Evolutionary conservation across 2,797 vertebrate genomes (phyloP), one percentile per base, ranked within the genome.

Genomic region (Galagoides demidoff): DNA sequence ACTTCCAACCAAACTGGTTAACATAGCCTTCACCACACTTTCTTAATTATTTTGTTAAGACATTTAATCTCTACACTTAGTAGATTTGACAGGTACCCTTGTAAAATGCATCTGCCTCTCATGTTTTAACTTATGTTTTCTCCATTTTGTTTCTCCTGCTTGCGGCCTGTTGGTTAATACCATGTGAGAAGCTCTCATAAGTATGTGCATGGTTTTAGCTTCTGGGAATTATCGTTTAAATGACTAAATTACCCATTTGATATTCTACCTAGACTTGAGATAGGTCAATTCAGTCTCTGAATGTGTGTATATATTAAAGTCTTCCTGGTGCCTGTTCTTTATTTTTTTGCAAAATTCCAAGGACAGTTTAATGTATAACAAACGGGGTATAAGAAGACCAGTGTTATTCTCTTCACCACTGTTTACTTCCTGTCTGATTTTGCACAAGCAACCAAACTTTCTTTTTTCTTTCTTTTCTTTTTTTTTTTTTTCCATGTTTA

Each of bases 381-480:
- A n/a, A 34, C 43, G 34, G 66, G 55, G 31, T 84, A 14, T 27
- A 27, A 63, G 57, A 87, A 70, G 12, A 79, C 16, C 55, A 55
- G 16, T 63, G 31, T 85, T 91, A 13, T 85, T 88, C 78, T 88
- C 59, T 93, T 68, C 68, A 20, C 68, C 78, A 3, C 49, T 39
- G 14, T 57, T 68, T 57, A 34, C 61, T 95, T 96, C 74, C 74
- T 89, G 76, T 86, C 61, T 92, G 61, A 82, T 52, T 55, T 71
- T 82, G 37, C 45, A 22, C 81, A 94, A 59, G 45, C 49, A 66
- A 71, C 70, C 49, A n/a, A 78, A 64, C 55, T 52, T 64, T 37
- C 19, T 59, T 87, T 66, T 49, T 49, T 49, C 12, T 49, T 14
- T 49, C 13, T 16, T 14, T 49, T 49, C 3, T 13, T 49, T 49